phyloP scores from a whole-genome alignment of 2,113 vertebrate genomes.

The Dolichotis patagonum region DNA sequence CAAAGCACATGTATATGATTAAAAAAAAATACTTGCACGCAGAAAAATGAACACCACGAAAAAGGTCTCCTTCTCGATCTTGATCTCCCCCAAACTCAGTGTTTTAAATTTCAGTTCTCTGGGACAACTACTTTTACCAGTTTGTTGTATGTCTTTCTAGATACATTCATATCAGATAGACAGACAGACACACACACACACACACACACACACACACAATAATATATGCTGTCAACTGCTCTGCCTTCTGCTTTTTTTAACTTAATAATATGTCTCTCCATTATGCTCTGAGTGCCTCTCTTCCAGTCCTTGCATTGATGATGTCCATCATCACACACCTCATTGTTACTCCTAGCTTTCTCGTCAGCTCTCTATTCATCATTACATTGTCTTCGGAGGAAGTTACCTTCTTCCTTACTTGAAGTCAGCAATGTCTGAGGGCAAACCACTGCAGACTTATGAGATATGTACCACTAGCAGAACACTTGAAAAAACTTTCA shows the following conservation, averaged over 20 bases:
- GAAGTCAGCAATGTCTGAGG: background rate
- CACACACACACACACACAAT: background rate
- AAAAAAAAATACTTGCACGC: background rate
- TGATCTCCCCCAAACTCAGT: background rate
- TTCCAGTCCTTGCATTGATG: background rate
- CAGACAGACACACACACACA: background rate
- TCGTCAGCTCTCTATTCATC: background rate
- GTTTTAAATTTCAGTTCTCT: background rate
- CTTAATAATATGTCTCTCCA: background rate
- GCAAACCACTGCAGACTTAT: background rate
- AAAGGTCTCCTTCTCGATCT: background rate
- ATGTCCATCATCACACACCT: background rate
- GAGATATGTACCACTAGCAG: background rate
- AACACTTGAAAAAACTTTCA: background rate
- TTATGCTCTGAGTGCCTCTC: background rate
- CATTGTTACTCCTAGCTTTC: background rate
- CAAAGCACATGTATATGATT: background rate
- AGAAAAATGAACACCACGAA: background rate
- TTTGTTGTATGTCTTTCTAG: background rate
- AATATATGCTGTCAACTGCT: background rate
- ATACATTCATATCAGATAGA: background rate
- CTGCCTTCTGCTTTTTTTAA: background rate
- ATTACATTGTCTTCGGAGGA: background rate
- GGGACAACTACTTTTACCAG: background rate
- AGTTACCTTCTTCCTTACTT: conserved; percentile 6